Conservation (phyloP, 2,113 vertebrate species). For the Trochalopteron elliotii region DNA sequence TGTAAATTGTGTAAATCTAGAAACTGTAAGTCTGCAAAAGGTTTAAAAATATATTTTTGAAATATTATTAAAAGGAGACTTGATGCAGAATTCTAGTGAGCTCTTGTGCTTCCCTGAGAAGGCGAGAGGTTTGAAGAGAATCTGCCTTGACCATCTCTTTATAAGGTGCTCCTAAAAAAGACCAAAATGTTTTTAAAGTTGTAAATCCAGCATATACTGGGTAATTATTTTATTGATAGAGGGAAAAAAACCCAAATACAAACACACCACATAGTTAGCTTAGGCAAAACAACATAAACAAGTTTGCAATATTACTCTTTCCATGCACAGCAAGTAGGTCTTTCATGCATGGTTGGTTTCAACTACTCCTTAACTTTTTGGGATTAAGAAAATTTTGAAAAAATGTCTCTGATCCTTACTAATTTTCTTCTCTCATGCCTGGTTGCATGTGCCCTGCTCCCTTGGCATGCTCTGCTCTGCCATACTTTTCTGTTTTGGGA, state of each 20-base stretch:
- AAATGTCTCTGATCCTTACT: not conserved
- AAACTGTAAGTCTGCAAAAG: not conserved
- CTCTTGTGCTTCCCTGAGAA: not conserved
- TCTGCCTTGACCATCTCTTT: not conserved
- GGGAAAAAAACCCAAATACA: fast-evolving
- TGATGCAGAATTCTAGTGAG: not conserved
- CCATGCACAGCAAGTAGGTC: not conserved
- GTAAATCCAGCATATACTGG: not conserved
- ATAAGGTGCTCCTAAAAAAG: not conserved
- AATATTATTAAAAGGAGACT: not conserved
- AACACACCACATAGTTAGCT: not conserved
- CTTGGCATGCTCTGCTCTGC: not conserved
- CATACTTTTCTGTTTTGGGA: not conserved
- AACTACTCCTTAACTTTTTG: not conserved
- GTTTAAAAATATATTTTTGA: not conserved
- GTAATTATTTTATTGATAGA: not conserved
- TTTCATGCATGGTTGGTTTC: not conserved
- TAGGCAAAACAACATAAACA: not conserved
- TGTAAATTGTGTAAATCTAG: not conserved
- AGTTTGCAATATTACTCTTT: not conserved
- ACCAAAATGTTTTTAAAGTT: not conserved
- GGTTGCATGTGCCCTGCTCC: not conserved
- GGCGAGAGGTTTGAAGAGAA: not conserved
- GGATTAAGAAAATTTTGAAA: not conserved
- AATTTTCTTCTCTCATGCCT: not conserved